phyloP scores from a whole-genome alignment of 2,888 invertebrate species.

The Fragum whitleyi region DNA sequence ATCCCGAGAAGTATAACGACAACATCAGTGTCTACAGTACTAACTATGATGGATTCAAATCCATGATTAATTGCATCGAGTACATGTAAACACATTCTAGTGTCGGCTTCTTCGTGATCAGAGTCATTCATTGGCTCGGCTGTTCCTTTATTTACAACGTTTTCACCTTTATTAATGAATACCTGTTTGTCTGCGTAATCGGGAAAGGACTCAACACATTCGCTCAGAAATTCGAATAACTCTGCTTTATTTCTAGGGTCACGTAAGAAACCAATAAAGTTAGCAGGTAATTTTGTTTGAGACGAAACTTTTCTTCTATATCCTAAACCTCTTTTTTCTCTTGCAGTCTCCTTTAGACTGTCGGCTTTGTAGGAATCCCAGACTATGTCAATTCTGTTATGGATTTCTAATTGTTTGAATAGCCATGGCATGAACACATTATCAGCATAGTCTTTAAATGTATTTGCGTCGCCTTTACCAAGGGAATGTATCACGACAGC shows the following conservation, averaged over 20 bases:
- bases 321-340: constrained; percentile 61
- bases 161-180: not conserved
- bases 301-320: constrained; percentile 42
- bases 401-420: constrained; percentile 39
- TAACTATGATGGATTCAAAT: not conserved
- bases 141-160: not conserved
- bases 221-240: constrained; percentile 47
- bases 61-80: constrained; percentile 5
- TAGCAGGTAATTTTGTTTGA: constrained; percentile 34
- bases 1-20: constrained; percentile 22
- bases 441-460: constrained; percentile 59
- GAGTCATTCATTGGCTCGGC: constrained; percentile 12
- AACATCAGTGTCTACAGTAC: constrained; percentile 37
- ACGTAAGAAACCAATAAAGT: constrained; percentile 50
- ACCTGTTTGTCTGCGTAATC: constrained; percentile 12
- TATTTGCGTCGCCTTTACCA: constrained; percentile 30
- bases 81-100: constrained; percentile 21
- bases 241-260: constrained; percentile 54
- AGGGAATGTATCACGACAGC: constrained; percentile 58
- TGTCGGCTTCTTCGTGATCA: constrained; percentile 43
- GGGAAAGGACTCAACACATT: not conserved
- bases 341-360: constrained; percentile 58
- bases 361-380: constrained; percentile 58
- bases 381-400: constrained; percentile 55
- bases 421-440: constrained; percentile 44